Percentiles rank a stretch among this genome's conserved stretches.
These are phyloP conservation scores for Ornithorhynchus anatinus DNA, from an alignment of 2,113 vertebrate species.

Conservation along the genomic window DNA sequence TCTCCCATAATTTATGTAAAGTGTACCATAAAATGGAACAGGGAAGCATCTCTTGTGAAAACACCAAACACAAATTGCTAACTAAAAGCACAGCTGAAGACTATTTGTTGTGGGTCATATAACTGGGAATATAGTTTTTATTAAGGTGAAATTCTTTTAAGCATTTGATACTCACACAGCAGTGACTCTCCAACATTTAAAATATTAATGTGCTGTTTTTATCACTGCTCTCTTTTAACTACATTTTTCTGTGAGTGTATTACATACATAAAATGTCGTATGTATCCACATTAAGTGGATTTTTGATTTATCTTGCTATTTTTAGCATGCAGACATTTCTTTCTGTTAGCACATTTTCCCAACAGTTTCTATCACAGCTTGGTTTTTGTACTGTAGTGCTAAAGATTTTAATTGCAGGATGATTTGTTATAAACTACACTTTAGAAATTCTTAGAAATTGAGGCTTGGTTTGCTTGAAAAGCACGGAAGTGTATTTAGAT, in stretches of 20 bases:
- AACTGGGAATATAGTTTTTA: slow-evolving; percentile 61
- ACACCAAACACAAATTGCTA: slow-evolving; percentile 49
- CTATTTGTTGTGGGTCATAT: slow-evolving; percentile 58
- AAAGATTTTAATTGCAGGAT: not conserved
- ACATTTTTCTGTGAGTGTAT: slow-evolving; percentile 10
- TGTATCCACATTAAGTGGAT: not conserved
- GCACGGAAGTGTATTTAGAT: not conserved
- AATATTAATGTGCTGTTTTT: slow-evolving; percentile 42
- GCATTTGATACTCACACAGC: slow-evolving; percentile 19
- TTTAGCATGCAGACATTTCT: not conserved
- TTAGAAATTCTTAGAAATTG: not conserved
- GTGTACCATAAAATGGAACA: slow-evolving; percentile 54
- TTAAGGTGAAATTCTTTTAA: slow-evolving; percentile 58
- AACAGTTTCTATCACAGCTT: not conserved
- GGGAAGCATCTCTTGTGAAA: slow-evolving; percentile 30
- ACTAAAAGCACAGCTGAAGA: slow-evolving; percentile 54
- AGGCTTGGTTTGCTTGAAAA: not conserved
- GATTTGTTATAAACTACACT: not conserved
- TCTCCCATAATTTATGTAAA: slow-evolving; percentile 61
- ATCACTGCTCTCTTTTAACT: not conserved
- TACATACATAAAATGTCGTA: slow-evolving; percentile 14
- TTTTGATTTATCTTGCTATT: not conserved
- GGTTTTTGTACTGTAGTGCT: not conserved
- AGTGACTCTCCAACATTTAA: slow-evolving; percentile 40
- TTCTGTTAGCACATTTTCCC: not conserved